These are phyloP conservation scores for Lathronympha strigana DNA, from an alignment of 2,888 invertebrate species.

Conservation along the genomic window DNA sequence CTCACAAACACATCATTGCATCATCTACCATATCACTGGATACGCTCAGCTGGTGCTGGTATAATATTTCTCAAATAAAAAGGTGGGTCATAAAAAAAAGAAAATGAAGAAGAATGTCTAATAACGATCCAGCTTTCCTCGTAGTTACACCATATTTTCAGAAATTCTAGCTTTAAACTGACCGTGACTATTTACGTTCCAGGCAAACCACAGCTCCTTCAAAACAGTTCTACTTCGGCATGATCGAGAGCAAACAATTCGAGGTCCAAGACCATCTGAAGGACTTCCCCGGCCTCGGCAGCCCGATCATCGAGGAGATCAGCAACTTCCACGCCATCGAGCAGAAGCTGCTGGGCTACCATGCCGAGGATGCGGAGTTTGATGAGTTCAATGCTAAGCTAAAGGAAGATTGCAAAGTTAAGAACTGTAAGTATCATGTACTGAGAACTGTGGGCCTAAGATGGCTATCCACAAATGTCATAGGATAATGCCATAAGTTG, in stretches of 20 bases:
- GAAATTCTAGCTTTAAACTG: not conserved
- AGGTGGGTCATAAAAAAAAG: too few species aligned
- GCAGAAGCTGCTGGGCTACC: slow-evolving; percentile 73
- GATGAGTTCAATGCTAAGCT: slow-evolving; percentile 74
- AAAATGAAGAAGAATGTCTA: too few species aligned
- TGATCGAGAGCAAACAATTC: slow-evolving; percentile 84
- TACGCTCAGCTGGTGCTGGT: too few species aligned
- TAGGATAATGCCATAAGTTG: too few species aligned
- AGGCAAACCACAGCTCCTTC: slow-evolving; percentile 69
- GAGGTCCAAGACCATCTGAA: slow-evolving; percentile 67
- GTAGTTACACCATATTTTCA: too few species aligned
- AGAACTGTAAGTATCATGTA: slow-evolving; percentile 69
- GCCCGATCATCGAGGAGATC: slow-evolving; percentile 77
- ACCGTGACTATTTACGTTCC: slow-evolving; percentile 42
- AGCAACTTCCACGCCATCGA: slow-evolving; percentile 77
- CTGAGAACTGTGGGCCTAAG: too few species aligned
- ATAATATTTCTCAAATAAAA: too few species aligned
- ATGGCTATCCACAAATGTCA: too few species aligned
- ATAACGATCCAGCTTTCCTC: too few species aligned
- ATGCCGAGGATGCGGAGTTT: slow-evolving; percentile 72
- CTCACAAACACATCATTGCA: too few species aligned
- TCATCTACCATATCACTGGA: too few species aligned
- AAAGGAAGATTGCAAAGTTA: slow-evolving; percentile 68
- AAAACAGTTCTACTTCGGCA: slow-evolving; percentile 90
- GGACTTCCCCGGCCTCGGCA: slow-evolving; percentile 76